phyloP scores from a whole-genome alignment of 2,888 invertebrate genomes.

The Zootermopsis nevadensis region DNA sequence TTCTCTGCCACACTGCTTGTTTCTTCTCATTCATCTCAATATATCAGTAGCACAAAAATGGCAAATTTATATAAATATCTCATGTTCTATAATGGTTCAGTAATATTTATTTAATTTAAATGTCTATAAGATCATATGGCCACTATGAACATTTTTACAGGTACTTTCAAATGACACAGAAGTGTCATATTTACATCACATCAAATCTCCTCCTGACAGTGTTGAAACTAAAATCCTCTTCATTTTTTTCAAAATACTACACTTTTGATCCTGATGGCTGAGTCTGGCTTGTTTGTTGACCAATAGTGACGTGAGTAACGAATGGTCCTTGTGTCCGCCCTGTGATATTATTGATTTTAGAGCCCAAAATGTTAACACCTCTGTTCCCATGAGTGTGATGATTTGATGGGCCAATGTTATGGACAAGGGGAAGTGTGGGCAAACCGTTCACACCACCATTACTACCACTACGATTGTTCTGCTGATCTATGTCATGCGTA shows the following conservation, averaged over 20 bases:
- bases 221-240: too few species aligned
- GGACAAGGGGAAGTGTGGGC: neutral
- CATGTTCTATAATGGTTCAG: too few species aligned
- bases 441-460: constrained; percentile 7
- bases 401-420: neutral
- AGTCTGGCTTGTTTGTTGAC: constrained; percentile 56
- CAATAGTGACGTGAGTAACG: constrained; percentile 72
- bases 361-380: constrained; percentile 26
- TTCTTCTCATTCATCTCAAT: constrained; percentile 12
- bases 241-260: neutral
- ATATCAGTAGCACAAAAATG: neutral
- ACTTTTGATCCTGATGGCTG: constrained; percentile 39
- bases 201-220: too few species aligned
- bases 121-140: constrained; percentile 7
- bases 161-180: neutral
- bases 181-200: neutral
- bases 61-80: too few species aligned
- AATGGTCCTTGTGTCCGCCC: constrained; percentile 66
- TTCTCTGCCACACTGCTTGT: neutral
- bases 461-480: constrained; percentile 28
- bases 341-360: constrained; percentile 55
- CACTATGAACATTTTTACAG: constrained; percentile 16
- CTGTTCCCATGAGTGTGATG: constrained; percentile 49
- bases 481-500: constrained; percentile 27
- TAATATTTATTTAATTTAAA: neutral